Conservation (phyloP, 2,797 vertebrate species). For the Channallabes apus region DNA sequence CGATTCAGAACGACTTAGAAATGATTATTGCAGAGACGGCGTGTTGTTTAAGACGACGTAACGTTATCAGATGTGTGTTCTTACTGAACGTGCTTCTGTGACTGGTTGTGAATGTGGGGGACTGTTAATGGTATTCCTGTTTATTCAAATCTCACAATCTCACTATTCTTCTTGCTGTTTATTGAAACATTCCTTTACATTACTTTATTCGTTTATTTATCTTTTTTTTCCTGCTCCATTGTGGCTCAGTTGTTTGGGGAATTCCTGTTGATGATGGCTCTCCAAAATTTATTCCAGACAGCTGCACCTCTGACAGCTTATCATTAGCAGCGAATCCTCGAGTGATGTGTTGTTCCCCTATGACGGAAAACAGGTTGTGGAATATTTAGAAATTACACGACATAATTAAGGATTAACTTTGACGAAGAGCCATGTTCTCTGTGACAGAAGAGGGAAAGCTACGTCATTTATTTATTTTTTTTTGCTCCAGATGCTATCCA, state of each 20-base stretch:
- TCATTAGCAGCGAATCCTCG: conserved; percentile 81
- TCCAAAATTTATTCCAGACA: conserved; percentile 83
- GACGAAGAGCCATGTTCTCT: conserved; percentile 51
- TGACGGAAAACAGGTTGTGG: conserved; percentile 76
- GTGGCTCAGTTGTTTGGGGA: conserved; percentile 69
- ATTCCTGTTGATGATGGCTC: conserved; percentile 75
- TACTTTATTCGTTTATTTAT: neutral
- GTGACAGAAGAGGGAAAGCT: conserved; percentile 36
- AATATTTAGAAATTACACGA: conserved; percentile 77
- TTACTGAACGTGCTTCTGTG: no score
- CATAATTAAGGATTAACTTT: conserved; percentile 81
- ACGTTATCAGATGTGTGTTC: no score
- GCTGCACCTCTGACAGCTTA: conserved; percentile 81
- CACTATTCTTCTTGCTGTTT: neutral
- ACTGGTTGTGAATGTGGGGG: no score
- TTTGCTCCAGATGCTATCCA: conserved; percentile 39
- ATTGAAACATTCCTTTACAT: conserved; percentile 25
- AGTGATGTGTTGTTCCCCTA: conserved; percentile 74
- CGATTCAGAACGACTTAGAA: no score
- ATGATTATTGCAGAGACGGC: no score
- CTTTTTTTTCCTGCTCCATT: conserved; percentile 40
- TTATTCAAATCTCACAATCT: neutral
- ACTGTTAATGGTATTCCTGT: neutral
- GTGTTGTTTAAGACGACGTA: no score
- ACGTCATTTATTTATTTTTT: conserved; percentile 14